Evolutionary conservation across 2,113 vertebrate genomes (phyloP).

Genomic region (Marmota flaviventris): DNA sequence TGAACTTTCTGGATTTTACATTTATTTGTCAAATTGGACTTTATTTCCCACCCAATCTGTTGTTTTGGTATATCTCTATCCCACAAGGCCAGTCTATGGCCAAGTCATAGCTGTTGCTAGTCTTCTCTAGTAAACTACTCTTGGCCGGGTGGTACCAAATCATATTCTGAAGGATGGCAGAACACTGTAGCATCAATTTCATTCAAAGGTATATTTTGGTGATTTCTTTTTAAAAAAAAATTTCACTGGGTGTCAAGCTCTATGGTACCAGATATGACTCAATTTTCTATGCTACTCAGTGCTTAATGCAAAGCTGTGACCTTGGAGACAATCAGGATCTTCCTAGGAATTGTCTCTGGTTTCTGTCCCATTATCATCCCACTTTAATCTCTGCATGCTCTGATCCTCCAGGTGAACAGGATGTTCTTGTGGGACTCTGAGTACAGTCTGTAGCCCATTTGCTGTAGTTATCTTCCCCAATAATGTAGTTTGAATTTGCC

Average conservation of each 20-base stretch:
- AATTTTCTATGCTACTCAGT: neutral
- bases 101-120: neutral
- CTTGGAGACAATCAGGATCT: neutral
- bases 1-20: neutral
- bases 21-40: neutral
- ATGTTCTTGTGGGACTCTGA: neutral
- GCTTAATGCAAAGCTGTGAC: neutral
- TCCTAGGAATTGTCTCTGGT: neutral
- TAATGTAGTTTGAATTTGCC: neutral
- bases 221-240: neutral
- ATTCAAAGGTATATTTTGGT: neutral
- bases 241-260: neutral
- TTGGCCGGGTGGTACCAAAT: neutral
- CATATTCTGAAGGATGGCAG: neutral
- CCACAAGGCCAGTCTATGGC: neutral
- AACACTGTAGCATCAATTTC: neutral
- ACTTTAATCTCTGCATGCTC: neutral
- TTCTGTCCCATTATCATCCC: neutral
- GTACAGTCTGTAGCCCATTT: neutral
- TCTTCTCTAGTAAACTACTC: neutral
- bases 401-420: neutral
- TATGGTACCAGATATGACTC: neutral
- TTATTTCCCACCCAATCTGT: neutral
- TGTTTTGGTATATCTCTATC: neutral
- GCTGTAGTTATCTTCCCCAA: neutral